Conservation (phyloP, 2,888 invertebrate species). For the Agrotis ipsilon region DNA sequence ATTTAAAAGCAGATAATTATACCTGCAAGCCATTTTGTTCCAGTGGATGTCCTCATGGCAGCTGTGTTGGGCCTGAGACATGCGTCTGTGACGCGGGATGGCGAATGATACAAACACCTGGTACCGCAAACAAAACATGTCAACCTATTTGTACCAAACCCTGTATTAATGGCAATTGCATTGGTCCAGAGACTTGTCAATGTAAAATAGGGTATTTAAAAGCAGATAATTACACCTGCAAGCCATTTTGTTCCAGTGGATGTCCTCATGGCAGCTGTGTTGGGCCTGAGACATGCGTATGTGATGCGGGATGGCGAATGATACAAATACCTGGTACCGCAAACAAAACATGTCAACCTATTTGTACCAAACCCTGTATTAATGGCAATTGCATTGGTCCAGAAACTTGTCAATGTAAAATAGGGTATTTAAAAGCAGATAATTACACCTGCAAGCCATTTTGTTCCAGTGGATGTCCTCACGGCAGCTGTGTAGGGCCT, state of each 20-base stretch:
- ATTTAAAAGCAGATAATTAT: too few relatives aligned
- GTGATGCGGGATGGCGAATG: conserved; percentile 41
- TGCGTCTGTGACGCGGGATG: conserved; percentile 45
- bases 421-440: conserved; percentile 1
- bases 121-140: conserved; percentile 9
- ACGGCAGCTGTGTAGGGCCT: conserved; percentile 42
- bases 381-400: conserved; percentile 32
- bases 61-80: conserved; percentile 41
- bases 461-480: conserved; percentile 35
- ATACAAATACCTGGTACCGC: neutral
- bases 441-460: conserved; percentile 32
- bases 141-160: conserved; percentile 38
- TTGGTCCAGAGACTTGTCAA: conserved; percentile 39
- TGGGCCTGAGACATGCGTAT: conserved; percentile 38
- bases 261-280: conserved; percentile 45
- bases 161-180: conserved; percentile 32
- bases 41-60: too few relatives aligned
- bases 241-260: conserved; percentile 36
- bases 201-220: conserved; percentile 26
- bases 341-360: conserved; percentile 26
- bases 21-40: too few relatives aligned
- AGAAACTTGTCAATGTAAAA: conserved; percentile 15
- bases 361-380: conserved; percentile 29
- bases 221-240: conserved; percentile 13
- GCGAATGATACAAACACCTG: neutral